Evolutionary conservation across 2,888 invertebrate species (phyloP).

Genomic region (Drosophila nigricruria): DNA sequence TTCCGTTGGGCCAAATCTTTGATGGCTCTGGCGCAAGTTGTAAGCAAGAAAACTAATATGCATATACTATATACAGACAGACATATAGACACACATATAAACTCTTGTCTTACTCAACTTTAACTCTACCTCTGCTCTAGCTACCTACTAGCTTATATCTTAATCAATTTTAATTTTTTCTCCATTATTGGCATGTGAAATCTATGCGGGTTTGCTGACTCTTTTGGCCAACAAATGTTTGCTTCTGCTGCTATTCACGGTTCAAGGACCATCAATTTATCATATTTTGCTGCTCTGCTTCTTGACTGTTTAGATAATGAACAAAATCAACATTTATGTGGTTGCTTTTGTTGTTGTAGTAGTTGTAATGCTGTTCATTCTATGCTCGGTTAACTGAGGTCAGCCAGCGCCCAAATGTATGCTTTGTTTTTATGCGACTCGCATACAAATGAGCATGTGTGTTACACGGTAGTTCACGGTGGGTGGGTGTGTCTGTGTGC

Average conservation of each 20-base stretch:
- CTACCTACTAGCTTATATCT: slow-evolving; percentile 1
- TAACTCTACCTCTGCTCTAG: slow-evolving; percentile 1
- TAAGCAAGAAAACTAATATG: slow-evolving; percentile 22
- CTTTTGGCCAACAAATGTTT: slow-evolving; percentile 21
- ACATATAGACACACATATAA: too few species aligned
- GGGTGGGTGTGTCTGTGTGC: not conserved
- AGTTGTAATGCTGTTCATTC: slow-evolving; percentile 6
- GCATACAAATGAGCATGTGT: slow-evolving; percentile 61
- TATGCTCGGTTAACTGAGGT: slow-evolving; percentile 16
- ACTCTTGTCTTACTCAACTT: not conserved
- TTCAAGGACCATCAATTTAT: slow-evolving; percentile 60
- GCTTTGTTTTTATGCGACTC: slow-evolving; percentile 24
- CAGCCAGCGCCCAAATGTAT: slow-evolving; percentile 17
- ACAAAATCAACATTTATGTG: slow-evolving; percentile 64
- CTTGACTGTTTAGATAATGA: slow-evolving; percentile 54
- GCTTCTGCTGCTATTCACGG: slow-evolving; percentile 32
- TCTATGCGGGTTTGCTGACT: slow-evolving; percentile 31
- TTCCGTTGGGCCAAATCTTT: slow-evolving; percentile 9
- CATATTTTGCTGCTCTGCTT: slow-evolving; percentile 44
- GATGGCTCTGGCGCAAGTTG: slow-evolving; percentile 18
- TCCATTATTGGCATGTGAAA: slow-evolving; percentile 46
- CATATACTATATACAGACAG: not conserved
- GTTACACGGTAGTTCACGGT: not conserved
- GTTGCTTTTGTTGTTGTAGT: not conserved
- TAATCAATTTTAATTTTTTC: slow-evolving; percentile 35